phyloP scores from a whole-genome alignment of 2,113 vertebrate species.

The Microtus ochrogaster region DNA sequence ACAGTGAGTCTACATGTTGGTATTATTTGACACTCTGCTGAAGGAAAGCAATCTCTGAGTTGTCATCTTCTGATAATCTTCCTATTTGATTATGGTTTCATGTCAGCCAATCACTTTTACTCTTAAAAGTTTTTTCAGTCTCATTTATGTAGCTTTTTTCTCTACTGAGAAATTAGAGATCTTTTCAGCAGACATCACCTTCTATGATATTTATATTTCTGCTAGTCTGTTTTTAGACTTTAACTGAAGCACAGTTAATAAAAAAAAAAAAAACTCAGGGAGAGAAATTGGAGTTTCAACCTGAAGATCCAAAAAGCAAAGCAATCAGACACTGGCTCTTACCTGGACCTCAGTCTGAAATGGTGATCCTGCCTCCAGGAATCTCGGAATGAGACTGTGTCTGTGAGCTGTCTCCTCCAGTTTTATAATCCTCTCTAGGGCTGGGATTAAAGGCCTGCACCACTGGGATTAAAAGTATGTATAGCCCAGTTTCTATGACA shows the following conservation, averaged over 20 bases:
- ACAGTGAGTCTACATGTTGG: neutral
- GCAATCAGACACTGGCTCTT: no score
- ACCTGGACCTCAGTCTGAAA: no score
- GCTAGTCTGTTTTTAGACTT: neutral
- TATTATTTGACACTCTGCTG: neutral
- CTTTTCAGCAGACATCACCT: neutral
- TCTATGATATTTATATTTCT: neutral
- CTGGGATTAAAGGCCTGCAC: no score
- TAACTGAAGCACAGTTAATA: neutral
- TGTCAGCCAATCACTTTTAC: constrained; percentile 4
- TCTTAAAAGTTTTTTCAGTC: neutral
- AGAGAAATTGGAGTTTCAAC: no score
- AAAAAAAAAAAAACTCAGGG: no score
- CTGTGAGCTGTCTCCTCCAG: no score
- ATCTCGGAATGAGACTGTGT: no score
- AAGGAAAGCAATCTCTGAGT: neutral
- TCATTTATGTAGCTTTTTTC: neutral
- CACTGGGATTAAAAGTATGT: no score
- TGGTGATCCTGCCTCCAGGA: no score
- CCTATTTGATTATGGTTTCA: neutral
- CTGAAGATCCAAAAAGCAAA: no score
- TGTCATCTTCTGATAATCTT: neutral
- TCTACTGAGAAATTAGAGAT: neutral
- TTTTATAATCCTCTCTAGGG: no score
- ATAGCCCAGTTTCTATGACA: no score